These are phyloP conservation scores for Keiferia lycopersicella DNA, from an alignment of 2,888 invertebrate species.

Conservation along the genomic window DNA sequence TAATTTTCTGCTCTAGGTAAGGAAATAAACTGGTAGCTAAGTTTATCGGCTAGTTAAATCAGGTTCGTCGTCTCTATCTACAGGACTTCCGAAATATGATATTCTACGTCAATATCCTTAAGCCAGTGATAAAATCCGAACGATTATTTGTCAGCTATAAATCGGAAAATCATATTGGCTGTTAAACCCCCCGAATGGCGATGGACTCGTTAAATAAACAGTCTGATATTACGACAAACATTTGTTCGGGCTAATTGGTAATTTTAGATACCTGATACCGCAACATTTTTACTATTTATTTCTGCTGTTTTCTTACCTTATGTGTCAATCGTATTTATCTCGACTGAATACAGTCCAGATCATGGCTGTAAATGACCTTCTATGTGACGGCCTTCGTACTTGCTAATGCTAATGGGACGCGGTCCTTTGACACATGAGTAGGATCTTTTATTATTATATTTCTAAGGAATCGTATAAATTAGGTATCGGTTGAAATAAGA, in stretches of 20 bases:
- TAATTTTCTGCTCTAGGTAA: too few relatives aligned
- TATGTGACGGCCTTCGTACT: too few relatives aligned
- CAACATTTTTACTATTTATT: background rate
- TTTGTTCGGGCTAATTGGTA: conserved; percentile 13
- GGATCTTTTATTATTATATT: too few relatives aligned
- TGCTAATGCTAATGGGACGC: too few relatives aligned
- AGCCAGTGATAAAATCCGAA: conserved; percentile 26
- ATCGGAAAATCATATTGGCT: conserved; percentile 23
- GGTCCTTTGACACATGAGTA: too few relatives aligned
- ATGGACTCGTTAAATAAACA: conserved; percentile 9
- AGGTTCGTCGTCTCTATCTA: background rate
- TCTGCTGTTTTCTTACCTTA: too few relatives aligned
- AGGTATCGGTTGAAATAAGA: too few relatives aligned
- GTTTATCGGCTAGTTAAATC: background rate
- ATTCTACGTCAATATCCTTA: background rate
- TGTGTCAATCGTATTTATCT: too few relatives aligned
- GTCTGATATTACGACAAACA: conserved; percentile 17
- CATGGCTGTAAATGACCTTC: too few relatives aligned
- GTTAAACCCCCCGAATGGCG: conserved; percentile 15
- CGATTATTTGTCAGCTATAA: conserved; percentile 29
- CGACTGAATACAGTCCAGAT: too few relatives aligned
- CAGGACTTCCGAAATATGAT: background rate
- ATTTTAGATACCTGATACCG: background rate
- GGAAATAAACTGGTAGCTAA: too few relatives aligned
- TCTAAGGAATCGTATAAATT: too few relatives aligned